A percentile compares a stretch with the other conserved stretches of the same genome.
Conservation (phyloP, 2,888 invertebrate genomes). For the Bombyx huttoni region DNA sequence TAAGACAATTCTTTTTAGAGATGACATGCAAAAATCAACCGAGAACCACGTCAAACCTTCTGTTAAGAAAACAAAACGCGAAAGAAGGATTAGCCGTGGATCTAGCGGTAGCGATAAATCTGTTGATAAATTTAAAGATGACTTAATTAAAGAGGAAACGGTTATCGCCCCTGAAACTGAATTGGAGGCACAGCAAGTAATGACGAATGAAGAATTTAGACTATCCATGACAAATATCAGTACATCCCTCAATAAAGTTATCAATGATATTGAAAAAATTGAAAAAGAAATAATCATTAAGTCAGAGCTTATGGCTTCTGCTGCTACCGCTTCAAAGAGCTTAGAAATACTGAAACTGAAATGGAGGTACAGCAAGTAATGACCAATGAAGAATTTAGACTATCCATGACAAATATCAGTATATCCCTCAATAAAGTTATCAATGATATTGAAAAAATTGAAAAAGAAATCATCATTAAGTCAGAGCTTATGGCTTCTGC, state of each 20-base stretch:
- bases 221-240: slow-evolving; percentile 28
- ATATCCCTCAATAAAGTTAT: slow-evolving; percentile 54
- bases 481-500: slow-evolving; percentile 78
- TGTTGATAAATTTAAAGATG: slow-evolving; percentile 39
- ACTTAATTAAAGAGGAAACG: slow-evolving; percentile 10
- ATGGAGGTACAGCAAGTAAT: slow-evolving; percentile 6
- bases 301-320: slow-evolving; percentile 77
- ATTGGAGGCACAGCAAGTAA: neutral
- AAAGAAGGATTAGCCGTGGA: slow-evolving; percentile 55
- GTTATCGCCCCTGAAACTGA: neutral
- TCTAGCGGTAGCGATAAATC: slow-evolving; percentile 67
- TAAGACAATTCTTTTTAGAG: slow-evolving; percentile 38
- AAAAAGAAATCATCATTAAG: slow-evolving; percentile 76
- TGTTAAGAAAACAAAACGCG: slow-evolving; percentile 27
- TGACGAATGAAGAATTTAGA: slow-evolving; percentile 33
- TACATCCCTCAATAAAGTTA: slow-evolving; percentile 53
- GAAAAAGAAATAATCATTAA: slow-evolving; percentile 77
- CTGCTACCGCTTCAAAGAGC: slow-evolving; percentile 76
- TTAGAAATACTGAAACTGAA: slow-evolving; percentile 60
- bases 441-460: slow-evolving; percentile 73
- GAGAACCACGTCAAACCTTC: slow-evolving; percentile 18
- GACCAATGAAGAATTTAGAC: slow-evolving; percentile 31
- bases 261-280: slow-evolving; percentile 71
- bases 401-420: slow-evolving; percentile 27
- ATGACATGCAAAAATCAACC: slow-evolving; percentile 25